Evolutionary conservation across 2,113 vertebrate species (phyloP).

Genomic region (Laterallus jamaicensis): DNA sequence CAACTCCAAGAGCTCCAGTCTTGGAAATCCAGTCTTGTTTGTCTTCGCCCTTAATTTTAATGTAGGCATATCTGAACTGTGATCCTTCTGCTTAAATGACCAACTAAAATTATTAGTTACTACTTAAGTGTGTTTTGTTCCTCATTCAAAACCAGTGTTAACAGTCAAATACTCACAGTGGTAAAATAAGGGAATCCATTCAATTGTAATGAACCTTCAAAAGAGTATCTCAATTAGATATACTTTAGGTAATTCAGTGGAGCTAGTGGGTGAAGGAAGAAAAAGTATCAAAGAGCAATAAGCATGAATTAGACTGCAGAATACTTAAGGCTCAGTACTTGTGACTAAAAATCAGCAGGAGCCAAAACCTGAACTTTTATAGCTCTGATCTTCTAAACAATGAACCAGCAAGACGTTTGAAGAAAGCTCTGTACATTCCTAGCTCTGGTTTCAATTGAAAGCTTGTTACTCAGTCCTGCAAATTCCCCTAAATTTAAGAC

Average conservation of each 20-base stretch:
- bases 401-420: background rate
- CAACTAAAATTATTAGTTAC: background rate
- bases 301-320: background rate
- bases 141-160: background rate
- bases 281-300: background rate
- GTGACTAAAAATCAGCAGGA: background rate
- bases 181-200: background rate
- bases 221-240: background rate
- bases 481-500: slow-evolving; percentile 36
- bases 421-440: background rate
- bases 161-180: background rate
- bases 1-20: background rate
- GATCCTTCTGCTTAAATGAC: background rate
- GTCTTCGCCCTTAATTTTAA: background rate
- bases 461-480: slow-evolving; percentile 19
- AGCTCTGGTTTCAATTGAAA: slow-evolving; percentile 50
- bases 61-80: background rate
- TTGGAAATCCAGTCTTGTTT: background rate
- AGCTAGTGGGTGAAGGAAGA: background rate
- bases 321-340: background rate
- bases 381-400: background rate
- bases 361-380: background rate
- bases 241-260: background rate
- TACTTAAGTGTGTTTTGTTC: background rate
- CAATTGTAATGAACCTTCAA: background rate